A percentile compares a stretch with the other conserved stretches of the same genome.
Conservation (phyloP, 2,888 invertebrate species). For the Ophioninae sp. region DNA sequence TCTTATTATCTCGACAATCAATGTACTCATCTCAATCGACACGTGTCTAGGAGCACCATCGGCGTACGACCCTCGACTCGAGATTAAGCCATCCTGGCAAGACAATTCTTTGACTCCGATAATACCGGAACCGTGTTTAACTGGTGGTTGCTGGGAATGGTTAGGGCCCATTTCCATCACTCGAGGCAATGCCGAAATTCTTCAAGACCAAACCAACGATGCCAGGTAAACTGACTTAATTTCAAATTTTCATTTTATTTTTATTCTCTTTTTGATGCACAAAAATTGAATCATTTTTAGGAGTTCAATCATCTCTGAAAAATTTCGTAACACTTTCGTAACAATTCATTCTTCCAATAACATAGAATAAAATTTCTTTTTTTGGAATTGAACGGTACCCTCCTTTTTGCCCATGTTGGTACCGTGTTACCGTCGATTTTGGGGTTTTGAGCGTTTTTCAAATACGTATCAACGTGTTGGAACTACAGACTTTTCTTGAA, state of each 20-base stretch:
- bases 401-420: too few relatives aligned
- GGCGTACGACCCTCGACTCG: slow-evolving; percentile 54
- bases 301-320: too few relatives aligned
- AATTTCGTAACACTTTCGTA: too few relatives aligned
- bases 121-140: slow-evolving; percentile 67
- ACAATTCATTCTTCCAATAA: too few relatives aligned
- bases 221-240: slow-evolving; percentile 26
- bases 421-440: too few relatives aligned
- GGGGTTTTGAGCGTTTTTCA: too few relatives aligned
- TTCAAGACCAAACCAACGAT: slow-evolving; percentile 56
- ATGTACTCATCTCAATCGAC: slow-evolving; percentile 32
- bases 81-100: slow-evolving; percentile 53
- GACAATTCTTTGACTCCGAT: slow-evolving; percentile 60
- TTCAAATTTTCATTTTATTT: background rate
- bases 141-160: slow-evolving; percentile 71
- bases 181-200: slow-evolving; percentile 46
- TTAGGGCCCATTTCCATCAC: slow-evolving; percentile 63
- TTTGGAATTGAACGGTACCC: too few relatives aligned
- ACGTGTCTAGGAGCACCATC: slow-evolving; percentile 39
- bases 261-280: background rate
- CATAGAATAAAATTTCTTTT: too few relatives aligned
- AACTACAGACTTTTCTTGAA: too few relatives aligned
- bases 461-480: too few relatives aligned
- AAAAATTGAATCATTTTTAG: background rate
- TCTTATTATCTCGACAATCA: slow-evolving; percentile 40